phyloP scores from a whole-genome alignment of 2,797 vertebrate species.

The Coranthus polyacanthus region DNA sequence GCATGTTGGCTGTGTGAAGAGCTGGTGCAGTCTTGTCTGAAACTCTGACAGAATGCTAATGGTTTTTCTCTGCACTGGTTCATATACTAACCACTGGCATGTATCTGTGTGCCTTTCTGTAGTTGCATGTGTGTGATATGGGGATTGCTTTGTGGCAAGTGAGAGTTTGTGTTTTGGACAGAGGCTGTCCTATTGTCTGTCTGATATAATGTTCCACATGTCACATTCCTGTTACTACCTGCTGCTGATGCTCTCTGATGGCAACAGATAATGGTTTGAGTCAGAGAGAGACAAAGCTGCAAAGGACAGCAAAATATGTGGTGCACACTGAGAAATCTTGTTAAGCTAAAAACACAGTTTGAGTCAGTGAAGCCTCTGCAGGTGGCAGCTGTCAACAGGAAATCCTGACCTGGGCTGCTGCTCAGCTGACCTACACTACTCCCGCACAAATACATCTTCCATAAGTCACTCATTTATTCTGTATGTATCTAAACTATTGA shows the following conservation, averaged over 20 bases:
- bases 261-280: slow-evolving; percentile 2
- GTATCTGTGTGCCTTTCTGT: slow-evolving; percentile 14
- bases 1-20: slow-evolving; percentile 77
- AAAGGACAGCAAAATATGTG: slow-evolving; percentile 6
- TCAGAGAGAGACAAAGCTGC: slow-evolving; percentile 16
- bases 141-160: slow-evolving; percentile 10
- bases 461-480: slow-evolving; percentile 6
- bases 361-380: slow-evolving; percentile 31
- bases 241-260: slow-evolving; percentile 24
- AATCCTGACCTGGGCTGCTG: slow-evolving; percentile 10
- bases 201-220: slow-evolving; percentile 31
- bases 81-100: slow-evolving; percentile 39
- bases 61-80: slow-evolving; percentile 66
- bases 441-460: slow-evolving; percentile 3
- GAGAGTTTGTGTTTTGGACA: slow-evolving; percentile 29
- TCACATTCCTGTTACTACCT: slow-evolving; percentile 37
- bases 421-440: slow-evolving; percentile 12
- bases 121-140: slow-evolving; percentile 5
- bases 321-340: slow-evolving; percentile 17
- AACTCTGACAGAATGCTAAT: slow-evolving; percentile 82
- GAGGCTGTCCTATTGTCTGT: slow-evolving; percentile 29
- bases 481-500: background rate
- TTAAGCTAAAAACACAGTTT: slow-evolving; percentile 37
- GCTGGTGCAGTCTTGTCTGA: slow-evolving; percentile 78
- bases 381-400: slow-evolving; percentile 39